Percentiles rank a stretch among this genome's conserved stretches.
These are phyloP conservation scores for Kradibia gibbosae DNA, from an alignment of 1,140 invertebrate species.

Conservation along the genomic window DNA sequence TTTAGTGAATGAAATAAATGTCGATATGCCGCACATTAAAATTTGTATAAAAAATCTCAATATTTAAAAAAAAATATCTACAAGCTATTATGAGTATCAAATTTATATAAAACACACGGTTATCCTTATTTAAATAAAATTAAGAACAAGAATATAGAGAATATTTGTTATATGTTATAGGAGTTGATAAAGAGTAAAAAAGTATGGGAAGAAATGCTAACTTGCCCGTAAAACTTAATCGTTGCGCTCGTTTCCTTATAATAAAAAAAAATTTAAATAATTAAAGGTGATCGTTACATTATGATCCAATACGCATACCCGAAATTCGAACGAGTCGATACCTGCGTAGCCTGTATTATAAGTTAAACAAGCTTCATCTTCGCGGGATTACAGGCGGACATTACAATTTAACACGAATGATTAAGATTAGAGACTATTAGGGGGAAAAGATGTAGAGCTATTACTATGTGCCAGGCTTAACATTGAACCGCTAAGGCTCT, in stretches of 20 bases:
- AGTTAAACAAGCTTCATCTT: conserved; percentile 48
- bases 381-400: conserved; percentile 63
- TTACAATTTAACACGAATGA: conserved; percentile 64
- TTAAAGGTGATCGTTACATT: conserved; percentile 55
- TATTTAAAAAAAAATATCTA: conserved; percentile 42
- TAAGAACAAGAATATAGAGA: neutral
- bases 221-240: conserved; percentile 22
- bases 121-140: conserved; percentile 40
- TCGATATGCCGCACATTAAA: neutral
- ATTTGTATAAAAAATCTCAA: conserved; percentile 16
- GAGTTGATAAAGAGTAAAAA: conserved; percentile 1
- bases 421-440: conserved; percentile 83
- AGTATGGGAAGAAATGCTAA: conserved; percentile 18
- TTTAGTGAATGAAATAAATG: neutral
- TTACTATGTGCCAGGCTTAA: conserved; percentile 94
- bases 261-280: conserved; percentile 23
- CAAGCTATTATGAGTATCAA: conserved; percentile 47
- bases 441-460: conserved; percentile 90
- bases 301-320: conserved; percentile 62
- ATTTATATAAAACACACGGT: conserved; percentile 39
- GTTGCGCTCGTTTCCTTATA: conserved; percentile 22
- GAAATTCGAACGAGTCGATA: conserved; percentile 50
- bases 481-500: conserved; percentile 93
- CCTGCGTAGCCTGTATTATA: conserved; percentile 44
- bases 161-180: neutral